Percentiles rank a stretch among this genome's conserved stretches.
phyloP scores from a whole-genome alignment of 2,888 invertebrate species.

The Tuberolachnus salignus region DNA sequence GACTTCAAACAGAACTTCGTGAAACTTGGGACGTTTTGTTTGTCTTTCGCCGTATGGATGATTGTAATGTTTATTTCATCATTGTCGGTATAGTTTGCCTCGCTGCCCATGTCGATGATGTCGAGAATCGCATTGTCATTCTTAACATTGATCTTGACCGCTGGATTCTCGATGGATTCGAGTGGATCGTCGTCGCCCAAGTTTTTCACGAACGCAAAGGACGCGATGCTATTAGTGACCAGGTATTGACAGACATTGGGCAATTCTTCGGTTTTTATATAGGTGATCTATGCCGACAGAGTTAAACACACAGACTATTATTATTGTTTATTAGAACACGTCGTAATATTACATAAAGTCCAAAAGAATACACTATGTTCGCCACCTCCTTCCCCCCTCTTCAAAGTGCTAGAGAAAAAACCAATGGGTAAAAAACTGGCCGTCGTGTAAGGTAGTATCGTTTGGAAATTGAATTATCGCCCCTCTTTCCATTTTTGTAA shows the following conservation, averaged over 20 bases:
- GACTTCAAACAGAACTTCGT: not conserved
- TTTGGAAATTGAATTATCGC: no score
- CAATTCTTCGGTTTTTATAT: not conserved
- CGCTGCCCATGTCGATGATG: not conserved
- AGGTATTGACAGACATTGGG: constrained; percentile 7
- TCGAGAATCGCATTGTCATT: not conserved
- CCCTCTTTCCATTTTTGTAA: no score
- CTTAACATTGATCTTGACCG: not conserved
- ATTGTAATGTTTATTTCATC: no score
- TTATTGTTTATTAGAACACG: not conserved
- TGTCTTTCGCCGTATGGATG: no score
- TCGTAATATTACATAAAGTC: no score
- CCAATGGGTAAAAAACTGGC: no score
- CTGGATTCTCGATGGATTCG: no score
- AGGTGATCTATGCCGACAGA: not conserved
- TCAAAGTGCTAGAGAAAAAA: no score
- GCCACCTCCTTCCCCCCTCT: no score
- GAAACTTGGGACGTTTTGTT: not conserved
- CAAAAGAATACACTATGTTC: no score
- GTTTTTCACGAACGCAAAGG: not conserved
- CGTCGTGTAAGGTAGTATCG: no score
- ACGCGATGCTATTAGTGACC: not conserved
- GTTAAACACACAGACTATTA: not conserved
- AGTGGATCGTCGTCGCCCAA: not conserved
- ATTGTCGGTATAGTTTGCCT: no score